Evolutionary conservation across 2,888 invertebrate genomes (phyloP).

Genomic region (Thalpophila matura): DNA sequence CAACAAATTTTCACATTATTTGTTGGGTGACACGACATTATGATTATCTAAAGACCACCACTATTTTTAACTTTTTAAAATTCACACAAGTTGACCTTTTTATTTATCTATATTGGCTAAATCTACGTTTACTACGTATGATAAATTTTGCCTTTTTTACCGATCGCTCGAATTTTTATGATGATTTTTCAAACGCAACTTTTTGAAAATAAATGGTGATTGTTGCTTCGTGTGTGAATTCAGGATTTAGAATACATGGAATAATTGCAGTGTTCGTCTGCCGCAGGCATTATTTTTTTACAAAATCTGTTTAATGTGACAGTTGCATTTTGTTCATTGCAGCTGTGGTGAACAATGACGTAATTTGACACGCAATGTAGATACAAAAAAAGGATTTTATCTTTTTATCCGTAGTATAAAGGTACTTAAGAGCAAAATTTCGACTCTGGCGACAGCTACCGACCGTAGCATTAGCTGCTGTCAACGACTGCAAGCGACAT

Average conservation of each 20-base stretch:
- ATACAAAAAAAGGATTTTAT: not conserved
- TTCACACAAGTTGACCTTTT: not conserved
- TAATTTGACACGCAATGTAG: conserved; percentile 11
- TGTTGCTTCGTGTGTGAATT: conserved; percentile 41
- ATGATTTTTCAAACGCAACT: conserved; percentile 51
- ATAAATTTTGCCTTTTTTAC: conserved; percentile 13
- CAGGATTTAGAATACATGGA: conserved; percentile 47
- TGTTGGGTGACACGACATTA: no score
- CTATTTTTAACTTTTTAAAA: no score
- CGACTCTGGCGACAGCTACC: no score
- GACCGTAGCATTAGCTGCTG: no score
- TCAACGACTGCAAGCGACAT: no score
- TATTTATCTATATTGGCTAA: not conserved
- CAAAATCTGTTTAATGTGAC: not conserved
- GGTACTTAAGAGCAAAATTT: no score
- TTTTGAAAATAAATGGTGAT: conserved; percentile 51
- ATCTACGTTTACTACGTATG: not conserved
- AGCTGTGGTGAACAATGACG: not conserved
- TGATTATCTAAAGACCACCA: no score
- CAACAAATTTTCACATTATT: no score
- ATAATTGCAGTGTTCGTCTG: conserved; percentile 37
- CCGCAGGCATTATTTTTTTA: not conserved
- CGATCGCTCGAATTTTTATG: conserved; percentile 33
- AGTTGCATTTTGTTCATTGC: not conserved
- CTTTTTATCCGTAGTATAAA: not conserved